These are phyloP conservation scores for Listrodromus nycthemerus DNA, from an alignment of 2,888 invertebrate genomes.

Conservation along the genomic window DNA sequence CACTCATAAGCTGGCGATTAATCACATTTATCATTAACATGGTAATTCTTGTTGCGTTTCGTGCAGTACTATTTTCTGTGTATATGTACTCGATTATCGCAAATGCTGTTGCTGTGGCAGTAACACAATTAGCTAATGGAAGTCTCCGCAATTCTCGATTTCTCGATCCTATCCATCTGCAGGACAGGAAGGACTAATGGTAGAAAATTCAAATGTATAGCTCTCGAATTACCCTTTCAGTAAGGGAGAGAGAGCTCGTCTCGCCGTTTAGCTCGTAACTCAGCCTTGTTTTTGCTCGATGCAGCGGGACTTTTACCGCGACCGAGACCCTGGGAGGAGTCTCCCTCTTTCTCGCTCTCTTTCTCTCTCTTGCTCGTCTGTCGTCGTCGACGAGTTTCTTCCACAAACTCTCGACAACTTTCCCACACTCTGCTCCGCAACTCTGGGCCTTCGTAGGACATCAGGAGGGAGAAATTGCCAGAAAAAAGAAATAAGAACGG, in stretches of 20 bases:
- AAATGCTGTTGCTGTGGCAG: conserved; percentile 39
- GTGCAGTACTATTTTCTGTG: not conserved
- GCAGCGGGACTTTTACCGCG: conserved; percentile 78
- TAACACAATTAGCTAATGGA: conserved; percentile 83
- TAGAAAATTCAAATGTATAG: conserved; percentile 83
- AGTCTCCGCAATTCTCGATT: conserved; percentile 72
- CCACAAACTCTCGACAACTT: conserved; percentile 29
- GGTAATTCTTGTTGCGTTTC: not conserved
- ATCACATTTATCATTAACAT: not conserved
- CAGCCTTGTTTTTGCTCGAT: conserved; percentile 81
- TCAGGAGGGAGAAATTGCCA: conserved; percentile 7
- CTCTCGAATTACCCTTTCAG: conserved; percentile 78
- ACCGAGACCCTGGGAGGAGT: conserved; percentile 35
- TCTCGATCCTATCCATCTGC: conserved; percentile 45
- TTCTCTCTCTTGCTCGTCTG: no score
- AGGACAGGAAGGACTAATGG: conserved; percentile 72
- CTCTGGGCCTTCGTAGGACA: not conserved
- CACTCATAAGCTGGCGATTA: not conserved
- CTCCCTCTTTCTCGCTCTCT: conserved; percentile 5
- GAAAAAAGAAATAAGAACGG: conserved; percentile 5
- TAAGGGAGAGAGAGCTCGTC: conserved; percentile 61
- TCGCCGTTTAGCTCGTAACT: conserved; percentile 78
- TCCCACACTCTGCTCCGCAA: conserved; percentile 10
- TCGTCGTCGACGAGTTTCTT: conserved; percentile 1
- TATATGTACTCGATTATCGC: conserved; percentile 59